phyloP scores from a whole-genome alignment of 2,797 vertebrate species.

The Hydrolagus colliei region DNA sequence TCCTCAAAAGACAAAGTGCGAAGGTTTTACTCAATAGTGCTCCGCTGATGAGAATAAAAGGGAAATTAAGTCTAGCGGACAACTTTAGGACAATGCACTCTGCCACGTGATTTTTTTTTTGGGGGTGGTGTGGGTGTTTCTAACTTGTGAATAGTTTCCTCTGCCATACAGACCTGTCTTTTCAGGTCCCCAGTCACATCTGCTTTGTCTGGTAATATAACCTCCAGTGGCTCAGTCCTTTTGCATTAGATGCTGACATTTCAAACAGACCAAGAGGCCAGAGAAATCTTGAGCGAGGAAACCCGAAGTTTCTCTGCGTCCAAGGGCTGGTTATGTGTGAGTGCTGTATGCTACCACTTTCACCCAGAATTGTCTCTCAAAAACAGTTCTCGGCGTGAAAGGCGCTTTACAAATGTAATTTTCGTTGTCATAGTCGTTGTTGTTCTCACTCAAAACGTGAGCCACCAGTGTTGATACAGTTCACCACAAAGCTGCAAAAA shows the following conservation, averaged over 20 bases:
- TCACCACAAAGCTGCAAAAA: no score
- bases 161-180: neutral
- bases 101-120: neutral
- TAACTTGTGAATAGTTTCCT: neutral
- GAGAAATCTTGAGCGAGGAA: slow-evolving; percentile 34
- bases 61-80: neutral
- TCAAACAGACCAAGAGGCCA: neutral
- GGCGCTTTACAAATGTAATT: no score
- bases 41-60: no score
- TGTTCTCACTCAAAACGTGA: no score
- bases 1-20: no score
- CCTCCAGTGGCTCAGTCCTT: no score
- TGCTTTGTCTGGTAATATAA: neutral
- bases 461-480: no score
- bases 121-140: neutral
- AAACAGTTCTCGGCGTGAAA: neutral
- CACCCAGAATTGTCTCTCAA: no score
- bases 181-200: neutral
- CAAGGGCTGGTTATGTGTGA: fast-evolving
- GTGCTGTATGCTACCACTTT: no score
- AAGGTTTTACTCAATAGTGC: no score
- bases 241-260: no score
- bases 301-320: slow-evolving; percentile 38
- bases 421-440: no score
- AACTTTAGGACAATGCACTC: neutral